These are phyloP conservation scores for Stegophylla sp. DNA, from an alignment of 2,888 invertebrate species.

Conservation along the genomic window DNA sequence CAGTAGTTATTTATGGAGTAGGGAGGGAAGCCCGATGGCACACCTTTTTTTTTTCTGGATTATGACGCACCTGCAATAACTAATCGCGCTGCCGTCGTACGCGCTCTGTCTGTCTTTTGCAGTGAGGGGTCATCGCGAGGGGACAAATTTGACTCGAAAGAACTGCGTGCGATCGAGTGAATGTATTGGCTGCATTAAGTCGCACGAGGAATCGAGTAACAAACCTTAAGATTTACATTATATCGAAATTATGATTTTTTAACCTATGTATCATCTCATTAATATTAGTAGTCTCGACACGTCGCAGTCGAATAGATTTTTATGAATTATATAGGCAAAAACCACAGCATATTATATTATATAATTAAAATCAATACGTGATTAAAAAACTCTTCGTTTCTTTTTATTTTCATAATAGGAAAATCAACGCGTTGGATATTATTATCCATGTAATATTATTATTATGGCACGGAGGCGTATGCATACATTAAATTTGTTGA, in stretches of 20 bases:
- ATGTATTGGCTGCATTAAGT: too few species aligned
- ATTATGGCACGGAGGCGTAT: neutral
- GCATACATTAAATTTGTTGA: neutral
- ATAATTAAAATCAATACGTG: too few species aligned
- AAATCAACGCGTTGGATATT: neutral
- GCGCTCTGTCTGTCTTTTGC: neutral
- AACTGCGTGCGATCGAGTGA: neutral
- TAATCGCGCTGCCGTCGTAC: slow-evolving; percentile 5
- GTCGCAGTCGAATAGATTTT: too few species aligned
- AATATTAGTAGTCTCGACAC: too few species aligned
- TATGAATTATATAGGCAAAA: too few species aligned
- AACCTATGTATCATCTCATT: neutral
- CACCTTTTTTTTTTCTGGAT: slow-evolving; percentile 45
- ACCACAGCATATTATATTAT: too few species aligned
- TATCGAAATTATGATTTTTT: too few species aligned
- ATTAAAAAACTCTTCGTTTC: neutral
- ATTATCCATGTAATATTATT: too few species aligned
- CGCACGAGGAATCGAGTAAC: too few species aligned
- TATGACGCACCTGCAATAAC: slow-evolving; percentile 43
- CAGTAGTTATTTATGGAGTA: neutral
- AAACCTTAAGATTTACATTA: too few species aligned
- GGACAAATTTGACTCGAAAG: neutral
- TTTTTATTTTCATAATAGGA: neutral
- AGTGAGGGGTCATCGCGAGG: neutral
- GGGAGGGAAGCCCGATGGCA: neutral